Evolutionary conservation across 2,888 invertebrate species (phyloP), one percentile per base, ranked within the genome.

Genomic region (Tubulanus polymorphus): DNA sequence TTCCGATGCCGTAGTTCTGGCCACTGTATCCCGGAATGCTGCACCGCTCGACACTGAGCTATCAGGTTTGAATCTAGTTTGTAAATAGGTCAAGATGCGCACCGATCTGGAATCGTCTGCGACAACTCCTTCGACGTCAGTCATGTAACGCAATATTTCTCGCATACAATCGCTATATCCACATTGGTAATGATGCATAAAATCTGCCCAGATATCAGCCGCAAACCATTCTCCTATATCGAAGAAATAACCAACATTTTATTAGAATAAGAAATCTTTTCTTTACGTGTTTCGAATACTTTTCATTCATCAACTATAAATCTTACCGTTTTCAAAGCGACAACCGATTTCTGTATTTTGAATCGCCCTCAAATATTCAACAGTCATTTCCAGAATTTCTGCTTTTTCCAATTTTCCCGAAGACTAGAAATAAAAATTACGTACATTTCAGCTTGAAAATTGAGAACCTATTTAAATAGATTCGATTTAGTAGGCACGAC

Each of bases 331-430:
- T 47, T 61, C 61, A 29, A 61, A 60, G n/a, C 65, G 57, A 20
- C 60, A 54, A 23, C 65, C 63, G 23, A 61, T 50, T 50, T 65
- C 62, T 25, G 66, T 63, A 23, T 58, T 54, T 45, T 63, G 63
- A 30, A 66, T 59, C 2, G 64, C 62, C 52, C 63, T 50, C 28
- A 66, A 47, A 57, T 66, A 65, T 18, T 66, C 61, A 2, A 66
- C 66, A 10, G 66, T 66, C 66, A 66, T 66, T 53, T 66, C 66
- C 41, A 66, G 55, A 20, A 66, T 66, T 51, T 66, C 66, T 10
- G 66, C 66, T 32, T 66, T 66, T 52, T 66, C 66, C 29, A 66
- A 51, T 50, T 66, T 66, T 2, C 66, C 64, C 8, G 64, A 59
- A 10, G 54, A 55, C 66, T 66, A 56, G 41, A 56, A 49, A 3